phyloP scores from a whole-genome alignment of 2,113 vertebrate species.

The Nesoenas mayeri region DNA sequence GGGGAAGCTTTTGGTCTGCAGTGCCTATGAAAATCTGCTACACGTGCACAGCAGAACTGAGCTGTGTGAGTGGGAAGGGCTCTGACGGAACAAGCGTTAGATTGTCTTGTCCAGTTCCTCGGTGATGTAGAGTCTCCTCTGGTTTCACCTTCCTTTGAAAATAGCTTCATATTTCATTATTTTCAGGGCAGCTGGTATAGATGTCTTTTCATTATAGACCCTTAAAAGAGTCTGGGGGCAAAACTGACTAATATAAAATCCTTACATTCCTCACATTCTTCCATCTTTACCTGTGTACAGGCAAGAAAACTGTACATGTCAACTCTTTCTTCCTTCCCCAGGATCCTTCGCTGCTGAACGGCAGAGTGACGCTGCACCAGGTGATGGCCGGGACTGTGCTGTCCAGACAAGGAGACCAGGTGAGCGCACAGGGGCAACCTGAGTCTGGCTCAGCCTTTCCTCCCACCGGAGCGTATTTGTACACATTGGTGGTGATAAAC shows the following conservation, averaged over 20 bases:
- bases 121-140: neutral
- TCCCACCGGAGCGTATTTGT: neutral
- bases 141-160: neutral
- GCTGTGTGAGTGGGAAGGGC: neutral
- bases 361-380: slow-evolving; percentile 86
- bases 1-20: neutral
- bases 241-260: neutral
- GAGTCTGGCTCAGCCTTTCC: neutral
- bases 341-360: slow-evolving; percentile 85
- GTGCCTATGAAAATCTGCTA: neutral
- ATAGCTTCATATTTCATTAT: neutral
- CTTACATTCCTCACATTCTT: neutral
- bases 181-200: neutral
- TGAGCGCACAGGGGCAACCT: slow-evolving; percentile 34
- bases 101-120: neutral
- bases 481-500: neutral
- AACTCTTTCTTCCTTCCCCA: neutral
- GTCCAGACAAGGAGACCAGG: slow-evolving; percentile 92
- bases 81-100: neutral
- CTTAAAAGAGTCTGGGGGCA: neutral
- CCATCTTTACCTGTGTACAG: neutral
- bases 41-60: neutral
- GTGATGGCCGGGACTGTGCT: slow-evolving; percentile 87
- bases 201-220: neutral
- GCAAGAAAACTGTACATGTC: neutral